phyloP scores from a whole-genome alignment of 2,797 vertebrate species.

The Tarsius wallacei region DNA sequence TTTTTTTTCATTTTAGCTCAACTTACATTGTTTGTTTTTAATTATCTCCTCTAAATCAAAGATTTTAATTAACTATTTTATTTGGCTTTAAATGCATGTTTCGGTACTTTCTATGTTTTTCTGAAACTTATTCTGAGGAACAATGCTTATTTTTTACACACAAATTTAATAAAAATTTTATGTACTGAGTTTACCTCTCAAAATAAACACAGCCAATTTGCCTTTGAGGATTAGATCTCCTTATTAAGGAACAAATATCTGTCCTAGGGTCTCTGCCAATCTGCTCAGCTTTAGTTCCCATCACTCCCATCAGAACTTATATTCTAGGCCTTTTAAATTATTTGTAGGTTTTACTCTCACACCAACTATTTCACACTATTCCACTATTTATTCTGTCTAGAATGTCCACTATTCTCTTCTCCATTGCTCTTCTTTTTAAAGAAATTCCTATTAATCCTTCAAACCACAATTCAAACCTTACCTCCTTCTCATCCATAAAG shows the following conservation, averaged over 20 bases:
- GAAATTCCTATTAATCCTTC: background rate
- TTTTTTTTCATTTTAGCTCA: background rate
- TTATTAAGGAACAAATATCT: background rate
- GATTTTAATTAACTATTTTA: background rate
- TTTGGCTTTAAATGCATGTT: background rate
- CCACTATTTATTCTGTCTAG: background rate
- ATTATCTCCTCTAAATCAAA: slow-evolving; percentile 7
- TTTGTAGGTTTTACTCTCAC: background rate
- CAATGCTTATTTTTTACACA: background rate
- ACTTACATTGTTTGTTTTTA: background rate
- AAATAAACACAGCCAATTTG: background rate
- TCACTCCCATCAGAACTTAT: background rate
- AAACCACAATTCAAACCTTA: background rate
- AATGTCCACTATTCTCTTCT: background rate
- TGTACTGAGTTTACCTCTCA: background rate
- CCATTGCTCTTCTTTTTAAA: background rate
- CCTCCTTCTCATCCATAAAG: background rate
- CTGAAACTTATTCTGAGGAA: background rate
- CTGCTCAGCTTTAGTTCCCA: background rate
- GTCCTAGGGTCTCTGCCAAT: background rate
- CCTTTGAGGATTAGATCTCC: background rate
- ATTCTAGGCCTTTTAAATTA: background rate
- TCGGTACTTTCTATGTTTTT: background rate
- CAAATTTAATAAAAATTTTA: background rate
- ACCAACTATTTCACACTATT: background rate